Evolutionary conservation across 1,140 invertebrate species (phyloP), one percentile per base, ranked within the genome.

Genomic region (Sitophilus oryzae): DNA sequence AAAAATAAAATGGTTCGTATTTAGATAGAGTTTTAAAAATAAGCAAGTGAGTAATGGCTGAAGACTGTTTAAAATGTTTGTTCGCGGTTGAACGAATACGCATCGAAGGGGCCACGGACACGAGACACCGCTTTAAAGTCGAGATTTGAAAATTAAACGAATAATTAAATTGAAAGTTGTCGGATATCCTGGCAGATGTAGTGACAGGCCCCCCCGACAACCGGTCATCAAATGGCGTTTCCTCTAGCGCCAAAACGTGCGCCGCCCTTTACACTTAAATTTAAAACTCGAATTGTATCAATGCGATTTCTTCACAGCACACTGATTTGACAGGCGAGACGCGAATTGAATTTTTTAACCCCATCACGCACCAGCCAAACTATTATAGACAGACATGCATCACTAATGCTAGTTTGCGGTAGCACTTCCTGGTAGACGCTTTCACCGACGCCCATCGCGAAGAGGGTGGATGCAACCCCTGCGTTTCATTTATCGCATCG

Each of bases 81-180:
- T n/a, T n/a, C n/a, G n/a, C n/a, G n/a, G n/a, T n/a, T n/a, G n/a
- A n/a, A n/a, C n/a, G n/a, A n/a, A n/a, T n/a, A n/a, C n/a, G n/a
- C n/a, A n/a, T n/a, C n/a, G n/a, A n/a, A n/a, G n/a, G n/a, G n/a
- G n/a, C n/a, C n/a, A n/a, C n/a, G n/a, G n/a, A n/a, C n/a, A n/a
- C n/a, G n/a, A n/a, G n/a, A n/a, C n/a, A n/a, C n/a, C n/a, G n/a
- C n/a, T n/a, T n/a, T n/a, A n/a, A n/a, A n/a, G n/a, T n/a, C n/a
- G n/a, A n/a, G n/a, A n/a, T n/a, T n/a, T n/a, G n/a, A n/a, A n/a
- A n/a, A n/a, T n/a, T n/a, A n/a, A n/a, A n/a, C n/a, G n/a, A n/a
- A n/a, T n/a, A n/a, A n/a, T n/a, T 67, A 66, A 67, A 67, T 67
- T 66, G 64, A 63, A 61, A 59, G 58, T 60, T 59, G 63, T 64